A percentile compares a stretch with the other conserved stretches of the same genome.
Conservation (phyloP, 2,113 vertebrate genomes). For the Prietella phreatophila region DNA sequence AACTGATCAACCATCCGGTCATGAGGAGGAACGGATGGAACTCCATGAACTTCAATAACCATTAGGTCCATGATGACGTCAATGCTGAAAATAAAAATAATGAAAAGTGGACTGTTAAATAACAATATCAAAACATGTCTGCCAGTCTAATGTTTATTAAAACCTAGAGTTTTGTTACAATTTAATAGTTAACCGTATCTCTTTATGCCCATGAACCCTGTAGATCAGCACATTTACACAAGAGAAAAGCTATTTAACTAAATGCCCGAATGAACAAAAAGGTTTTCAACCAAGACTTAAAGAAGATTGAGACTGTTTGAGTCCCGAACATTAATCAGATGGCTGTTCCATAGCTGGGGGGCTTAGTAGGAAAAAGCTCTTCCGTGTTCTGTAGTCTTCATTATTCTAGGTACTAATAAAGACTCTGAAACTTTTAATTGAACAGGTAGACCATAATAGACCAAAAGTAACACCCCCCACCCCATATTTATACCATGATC, state of each 20-base stretch:
- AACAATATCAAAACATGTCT: background rate
- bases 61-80: constrained; percentile 17
- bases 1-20: constrained; percentile 56
- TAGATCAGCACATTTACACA: background rate
- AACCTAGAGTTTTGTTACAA: background rate
- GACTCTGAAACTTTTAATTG: background rate
- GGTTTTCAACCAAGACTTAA: background rate
- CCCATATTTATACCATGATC: no score
- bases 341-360: background rate
- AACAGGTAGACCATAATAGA: background rate
- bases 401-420: background rate
- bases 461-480: no score
- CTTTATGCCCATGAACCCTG: background rate
- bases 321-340: background rate
- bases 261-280: background rate
- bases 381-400: background rate
- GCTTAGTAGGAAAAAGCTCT: background rate
- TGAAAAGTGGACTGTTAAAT: background rate
- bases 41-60: constrained; percentile 50
- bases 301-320: background rate
- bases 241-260: background rate
- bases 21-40: constrained; percentile 45
- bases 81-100: background rate
- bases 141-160: background rate
- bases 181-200: background rate